phyloP scores from a whole-genome alignment of 2,888 invertebrate species.

The Notodonta dromedarius region DNA sequence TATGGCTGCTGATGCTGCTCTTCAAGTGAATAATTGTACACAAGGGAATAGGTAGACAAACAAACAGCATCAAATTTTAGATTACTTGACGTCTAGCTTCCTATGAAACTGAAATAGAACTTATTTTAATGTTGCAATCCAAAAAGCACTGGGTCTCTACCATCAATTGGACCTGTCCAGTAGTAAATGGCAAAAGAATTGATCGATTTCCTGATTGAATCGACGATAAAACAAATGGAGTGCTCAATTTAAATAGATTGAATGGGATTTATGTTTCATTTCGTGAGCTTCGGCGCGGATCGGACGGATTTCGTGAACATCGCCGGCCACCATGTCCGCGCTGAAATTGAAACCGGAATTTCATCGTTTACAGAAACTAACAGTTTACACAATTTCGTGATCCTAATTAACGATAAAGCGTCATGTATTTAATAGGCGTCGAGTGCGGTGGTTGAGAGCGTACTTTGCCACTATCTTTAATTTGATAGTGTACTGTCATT shows the following conservation, averaged over 20 bases:
- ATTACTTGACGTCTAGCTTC: neutral
- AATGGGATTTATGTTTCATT: slow-evolving; percentile 80
- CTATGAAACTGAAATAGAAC: neutral
- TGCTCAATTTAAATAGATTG: slow-evolving; percentile 80
- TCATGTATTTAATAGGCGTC: neutral
- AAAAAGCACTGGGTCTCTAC: neutral
- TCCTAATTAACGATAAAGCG: slow-evolving; percentile 47
- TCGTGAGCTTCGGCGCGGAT: slow-evolving; percentile 63
- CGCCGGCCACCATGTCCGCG: slow-evolving; percentile 24
- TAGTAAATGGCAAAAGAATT: slow-evolving; percentile 61
- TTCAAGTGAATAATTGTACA: slow-evolving; percentile 9
- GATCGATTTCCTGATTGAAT: slow-evolving; percentile 70
- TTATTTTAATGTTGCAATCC: neutral
- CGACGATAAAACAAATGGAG: slow-evolving; percentile 79
- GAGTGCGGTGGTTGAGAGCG: too few relatives aligned
- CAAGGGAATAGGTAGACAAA: slow-evolving; percentile 10
- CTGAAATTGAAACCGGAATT: slow-evolving; percentile 46
- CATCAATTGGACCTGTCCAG: slow-evolving; percentile 35
- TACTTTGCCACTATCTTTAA: too few relatives aligned
- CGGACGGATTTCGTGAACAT: slow-evolving; percentile 43
- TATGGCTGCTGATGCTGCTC: slow-evolving; percentile 12
- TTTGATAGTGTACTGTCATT: too few relatives aligned
- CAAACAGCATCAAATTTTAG: neutral
- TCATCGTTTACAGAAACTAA: slow-evolving; percentile 44
- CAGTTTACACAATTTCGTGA: slow-evolving; percentile 48